These are phyloP conservation scores for Drosophila pseudoobscura DNA, from an alignment of 1,140 invertebrate genomes.

Conservation along the genomic window DNA sequence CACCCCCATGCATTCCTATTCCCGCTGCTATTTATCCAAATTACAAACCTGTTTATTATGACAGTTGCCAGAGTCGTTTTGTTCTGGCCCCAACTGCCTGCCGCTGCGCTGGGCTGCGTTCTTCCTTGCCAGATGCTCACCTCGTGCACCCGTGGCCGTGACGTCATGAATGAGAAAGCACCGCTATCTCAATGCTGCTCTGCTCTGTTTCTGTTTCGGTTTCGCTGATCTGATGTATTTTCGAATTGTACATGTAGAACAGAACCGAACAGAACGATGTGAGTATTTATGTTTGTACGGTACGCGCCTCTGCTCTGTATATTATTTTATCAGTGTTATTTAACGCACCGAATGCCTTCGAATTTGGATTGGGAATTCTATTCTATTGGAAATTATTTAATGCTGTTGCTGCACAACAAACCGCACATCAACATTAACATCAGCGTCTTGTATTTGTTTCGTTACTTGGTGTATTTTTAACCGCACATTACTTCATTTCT, in stretches of 20 bases:
- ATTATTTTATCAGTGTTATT: constrained; percentile 53
- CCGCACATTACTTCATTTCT: constrained; percentile 40
- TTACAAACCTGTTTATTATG: constrained; percentile 37
- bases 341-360: constrained; percentile 25
- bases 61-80: constrained; percentile 5
- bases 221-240: constrained; percentile 44
- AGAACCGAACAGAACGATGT: neutral
- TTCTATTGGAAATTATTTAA: neutral
- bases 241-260: constrained; percentile 42
- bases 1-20: too few relatives aligned
- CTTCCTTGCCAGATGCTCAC: constrained; percentile 46
- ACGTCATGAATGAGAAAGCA: constrained; percentile 27
- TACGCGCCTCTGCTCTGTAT: constrained; percentile 23
- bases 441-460: constrained; percentile 11
- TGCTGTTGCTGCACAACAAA: constrained; percentile 1
- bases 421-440: constrained; percentile 10
- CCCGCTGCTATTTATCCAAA: neutral
- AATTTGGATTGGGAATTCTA: neutral
- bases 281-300: constrained; percentile 45
- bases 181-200: neutral
- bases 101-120: constrained; percentile 14
- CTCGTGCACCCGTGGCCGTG: constrained; percentile 17
- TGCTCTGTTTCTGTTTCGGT: constrained; percentile 8
- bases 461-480: constrained; percentile 44
- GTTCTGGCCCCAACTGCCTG: constrained; percentile 4